Conservation (phyloP, 2,888 invertebrate genomes). For the Elmis aenea region DNA sequence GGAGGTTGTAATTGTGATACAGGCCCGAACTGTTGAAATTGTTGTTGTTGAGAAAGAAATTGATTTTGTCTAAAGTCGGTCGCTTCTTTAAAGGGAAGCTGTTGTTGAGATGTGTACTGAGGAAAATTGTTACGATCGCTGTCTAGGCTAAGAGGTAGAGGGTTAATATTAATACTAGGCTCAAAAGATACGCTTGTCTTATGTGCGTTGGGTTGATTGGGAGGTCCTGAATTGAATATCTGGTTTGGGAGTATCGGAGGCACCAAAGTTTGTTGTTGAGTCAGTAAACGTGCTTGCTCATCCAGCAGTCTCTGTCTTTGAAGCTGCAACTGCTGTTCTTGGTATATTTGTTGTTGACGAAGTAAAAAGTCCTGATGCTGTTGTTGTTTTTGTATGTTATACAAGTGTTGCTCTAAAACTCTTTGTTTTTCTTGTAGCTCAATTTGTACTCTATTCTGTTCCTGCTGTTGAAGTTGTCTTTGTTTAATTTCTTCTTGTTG, state of each 20-base stretch:
- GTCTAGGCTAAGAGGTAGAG: constrained; percentile 25
- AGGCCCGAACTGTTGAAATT: constrained; percentile 31
- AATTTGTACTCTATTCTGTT: constrained; percentile 35
- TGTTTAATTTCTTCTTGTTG: constrained; percentile 24
- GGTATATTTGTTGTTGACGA: constrained; percentile 59
- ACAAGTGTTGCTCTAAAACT: constrained; percentile 52
- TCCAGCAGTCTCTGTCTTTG: constrained; percentile 32
- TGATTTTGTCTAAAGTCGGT: constrained; percentile 31
- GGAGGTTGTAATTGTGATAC: constrained; percentile 19
- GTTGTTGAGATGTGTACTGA: constrained; percentile 31
- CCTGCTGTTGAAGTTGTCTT: constrained; percentile 44
- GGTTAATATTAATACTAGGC: constrained; percentile 48
- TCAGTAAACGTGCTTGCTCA: constrained; percentile 38
- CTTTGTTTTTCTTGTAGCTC: constrained; percentile 61
- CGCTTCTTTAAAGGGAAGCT: constrained; percentile 39
- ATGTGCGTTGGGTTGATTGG: constrained; percentile 5
- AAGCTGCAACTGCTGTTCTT: constrained; percentile 50
- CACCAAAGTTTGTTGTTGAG: constrained; percentile 40
- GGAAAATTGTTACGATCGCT: constrained; percentile 24
- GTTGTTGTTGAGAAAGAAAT: constrained; percentile 30
- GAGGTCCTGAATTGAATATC: too few species aligned
- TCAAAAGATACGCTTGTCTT: constrained; percentile 46
- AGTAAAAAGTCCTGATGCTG: constrained; percentile 65
- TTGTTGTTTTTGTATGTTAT: constrained; percentile 58
- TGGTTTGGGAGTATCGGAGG: constrained; percentile 28